Base-by-base conservation (phyloP, 2,797 vertebrate genomes). In the Denticeps clupeoides region DNA sequence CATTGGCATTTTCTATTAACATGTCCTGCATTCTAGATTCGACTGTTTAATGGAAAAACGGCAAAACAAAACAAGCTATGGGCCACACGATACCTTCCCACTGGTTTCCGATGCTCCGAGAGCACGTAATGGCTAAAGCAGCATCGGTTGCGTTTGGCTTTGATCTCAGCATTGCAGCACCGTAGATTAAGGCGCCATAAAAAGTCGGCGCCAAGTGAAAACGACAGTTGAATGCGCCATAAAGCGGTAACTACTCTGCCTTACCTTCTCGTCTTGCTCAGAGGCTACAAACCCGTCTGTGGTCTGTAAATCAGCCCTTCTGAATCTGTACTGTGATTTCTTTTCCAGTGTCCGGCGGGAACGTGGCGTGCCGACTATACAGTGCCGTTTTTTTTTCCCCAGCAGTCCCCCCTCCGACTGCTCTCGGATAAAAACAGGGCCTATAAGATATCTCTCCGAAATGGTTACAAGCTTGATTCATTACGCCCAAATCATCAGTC, bases 401-500 rank as follows among this genome's bases (percentile, higher is more conserved):
- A 22, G 22, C 5, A 5, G 22, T 5, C 5, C 22, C 7, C 24
- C 24, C 25, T 40, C 68, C 75, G 82, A 73, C 74, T 82, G 78
- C 68, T 75, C 59, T 66, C 67, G 68, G 65, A 74, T 69, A 70
- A 71, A 78, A 70, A 64, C 71, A 2, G 54, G 52, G 69, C 52
- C 61, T 64, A 74, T 75, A 70, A 77, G 77, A 78, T 77, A 72
- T 70, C 56, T 49, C 73, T 78, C 72, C 68, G 66, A 83, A 79
- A 82, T 73, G 71, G 77, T 77, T 79, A 81, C 79, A 79, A 73
- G 69, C 78, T 74, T 65, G 73, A 78, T 80, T 83, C 81, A 78
- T 82, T 75, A 82, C 79, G 75, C 59, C 70, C 31, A 78, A 75
- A 61, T 73, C 83, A 88, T 89, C 84, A 78, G 83, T 87, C 86